Base-by-base conservation (phyloP, 2,797 vertebrate genomes). In the Petrocephalus sullivani region DNA sequence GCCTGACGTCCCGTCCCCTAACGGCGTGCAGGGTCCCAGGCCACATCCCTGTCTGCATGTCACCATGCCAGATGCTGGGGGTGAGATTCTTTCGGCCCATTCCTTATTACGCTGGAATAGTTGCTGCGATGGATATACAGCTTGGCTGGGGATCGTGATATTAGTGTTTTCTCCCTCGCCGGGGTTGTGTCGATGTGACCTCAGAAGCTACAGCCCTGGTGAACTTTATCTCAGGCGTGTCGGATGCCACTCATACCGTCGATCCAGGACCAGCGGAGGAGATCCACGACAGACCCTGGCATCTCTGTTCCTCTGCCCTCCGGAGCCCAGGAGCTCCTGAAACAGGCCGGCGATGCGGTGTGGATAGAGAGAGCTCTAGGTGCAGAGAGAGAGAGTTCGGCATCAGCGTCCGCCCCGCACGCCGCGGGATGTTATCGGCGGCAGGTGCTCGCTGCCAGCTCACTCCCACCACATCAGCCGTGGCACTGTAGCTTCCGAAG, bases 1-100 rank as follows among this genome's bases (percentile, higher is more conserved):
- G 92, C 88, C 93, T 93, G 92, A 95, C 96, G 95, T 96, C 96
- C 95, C 93, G 93, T 95, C 93, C 95, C 94, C 96, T 94, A 96
- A 96, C 95, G 96, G 92, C 94, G 93, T 88, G 85, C 92, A 61
- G 64, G n/a, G 85, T 9, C 87, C 89, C 87, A 54, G 87, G 89
- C 93, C 92, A 89, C 88, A 89, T 92, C 90, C 83, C 90, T 21
- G 91, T 23, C 91, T 92, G 92, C 88, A 85, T 81, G 90, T 87
- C 90, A 92, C 93, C 93, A 91, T 93, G 91, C 93, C n/a, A 64
- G 49, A 33, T 41, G 6, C 58, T n/a, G 90, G 89, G 89, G 82
- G 90, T 46, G 12, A 57, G 86, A n/a, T 87, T 12, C 86, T 78
- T 88, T 60, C 54, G n/a, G 37, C 41, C 33, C 37, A 10, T 28